Conservation (phyloP, 92 coral and sea anemone genomes). For the Porites lobata region DNA sequence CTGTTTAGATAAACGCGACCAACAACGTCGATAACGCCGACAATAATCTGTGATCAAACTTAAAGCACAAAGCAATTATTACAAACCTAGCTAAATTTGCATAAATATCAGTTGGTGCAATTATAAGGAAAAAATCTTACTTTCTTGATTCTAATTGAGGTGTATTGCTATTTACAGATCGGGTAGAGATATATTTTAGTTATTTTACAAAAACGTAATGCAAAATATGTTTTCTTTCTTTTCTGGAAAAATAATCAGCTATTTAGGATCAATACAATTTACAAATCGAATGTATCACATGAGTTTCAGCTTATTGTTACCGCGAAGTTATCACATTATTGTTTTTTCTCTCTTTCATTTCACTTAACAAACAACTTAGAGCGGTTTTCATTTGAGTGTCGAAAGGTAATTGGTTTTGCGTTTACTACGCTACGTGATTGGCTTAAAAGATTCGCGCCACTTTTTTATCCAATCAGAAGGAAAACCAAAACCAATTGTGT, state of each 20-base stretch:
- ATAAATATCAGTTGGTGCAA: not conserved
- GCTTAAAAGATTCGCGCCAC: no score
- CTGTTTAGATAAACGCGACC: not conserved
- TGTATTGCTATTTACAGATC: slow-evolving; percentile 12
- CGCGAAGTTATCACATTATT: not conserved
- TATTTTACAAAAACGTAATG: slow-evolving; percentile 39
- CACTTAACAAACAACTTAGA: not conserved
- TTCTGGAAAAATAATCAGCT: slow-evolving; percentile 33
- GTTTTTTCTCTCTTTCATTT: not conserved
- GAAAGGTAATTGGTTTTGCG: no score
- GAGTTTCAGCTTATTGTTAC: not conserved
- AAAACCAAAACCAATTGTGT: no score
- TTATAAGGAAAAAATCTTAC: not conserved
- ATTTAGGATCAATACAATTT: slow-evolving; percentile 9
- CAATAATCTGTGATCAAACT: not conserved
- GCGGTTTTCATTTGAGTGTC: no score
- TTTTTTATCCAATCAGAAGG: no score
- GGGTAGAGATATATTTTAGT: slow-evolving; percentile 21
- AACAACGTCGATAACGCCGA: not conserved
- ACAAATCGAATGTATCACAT: slow-evolving; percentile 4
- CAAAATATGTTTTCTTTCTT: slow-evolving; percentile 41
- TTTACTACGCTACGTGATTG: no score
- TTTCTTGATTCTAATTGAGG: not conserved
- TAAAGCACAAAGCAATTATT: not conserved
- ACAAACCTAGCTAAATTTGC: not conserved